phyloP scores from a whole-genome alignment of 2,797 vertebrate genomes.

The Sandelia bainsii region DNA sequence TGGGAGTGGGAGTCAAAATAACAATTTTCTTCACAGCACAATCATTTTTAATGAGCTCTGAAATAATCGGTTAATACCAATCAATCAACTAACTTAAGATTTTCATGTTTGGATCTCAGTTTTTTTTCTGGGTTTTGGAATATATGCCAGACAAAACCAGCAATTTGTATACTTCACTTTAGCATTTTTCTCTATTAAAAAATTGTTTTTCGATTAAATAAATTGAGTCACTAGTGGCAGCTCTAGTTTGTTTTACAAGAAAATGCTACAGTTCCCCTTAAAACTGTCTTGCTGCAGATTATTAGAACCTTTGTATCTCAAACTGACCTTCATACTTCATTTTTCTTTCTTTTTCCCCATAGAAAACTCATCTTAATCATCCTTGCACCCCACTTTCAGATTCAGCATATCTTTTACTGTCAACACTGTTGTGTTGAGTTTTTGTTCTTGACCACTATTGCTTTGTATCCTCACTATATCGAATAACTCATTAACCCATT shows the following conservation, averaged over 20 bases:
- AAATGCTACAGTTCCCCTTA: neutral
- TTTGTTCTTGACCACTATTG: conserved; percentile 6
- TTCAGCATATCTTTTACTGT: neutral
- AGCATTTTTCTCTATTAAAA: neutral
- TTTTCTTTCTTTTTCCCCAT: neutral
- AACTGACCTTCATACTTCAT: too few relatives aligned
- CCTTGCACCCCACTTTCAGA: conserved; percentile 3
- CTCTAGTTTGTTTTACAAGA: neutral
- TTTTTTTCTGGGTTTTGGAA: neutral
- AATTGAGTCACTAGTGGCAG: too few relatives aligned
- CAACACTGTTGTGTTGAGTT: conserved; percentile 9
- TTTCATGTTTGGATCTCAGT: neutral
- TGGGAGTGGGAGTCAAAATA: neutral
- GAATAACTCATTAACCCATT: conserved; percentile 15
- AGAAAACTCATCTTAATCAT: neutral
- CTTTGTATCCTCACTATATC: neutral
- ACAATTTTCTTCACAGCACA: neutral
- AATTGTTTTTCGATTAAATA: too few relatives aligned
- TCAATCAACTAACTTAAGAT: neutral
- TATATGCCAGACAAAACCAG: neutral
- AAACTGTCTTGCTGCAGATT: neutral
- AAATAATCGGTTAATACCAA: neutral
- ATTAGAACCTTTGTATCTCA: neutral
- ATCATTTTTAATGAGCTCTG: neutral
- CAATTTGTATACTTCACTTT: neutral